These are phyloP conservation scores for Agapornis canus DNA, from an alignment of 2,797 vertebrate genomes.

Conservation along the genomic window DNA sequence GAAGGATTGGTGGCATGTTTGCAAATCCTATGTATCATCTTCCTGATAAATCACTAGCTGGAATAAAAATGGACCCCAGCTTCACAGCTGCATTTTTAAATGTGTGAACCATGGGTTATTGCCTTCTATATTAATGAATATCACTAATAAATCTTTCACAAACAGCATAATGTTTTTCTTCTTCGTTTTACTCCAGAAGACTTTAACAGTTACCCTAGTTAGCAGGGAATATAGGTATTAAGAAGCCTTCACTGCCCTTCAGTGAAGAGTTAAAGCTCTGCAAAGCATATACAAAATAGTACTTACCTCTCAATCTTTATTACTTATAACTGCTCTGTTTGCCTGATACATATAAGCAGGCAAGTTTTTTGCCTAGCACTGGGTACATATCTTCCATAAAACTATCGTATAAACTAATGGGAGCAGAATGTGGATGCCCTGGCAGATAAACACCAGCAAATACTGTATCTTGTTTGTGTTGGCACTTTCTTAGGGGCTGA, in stretches of 20 bases:
- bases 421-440: background rate
- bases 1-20: background rate
- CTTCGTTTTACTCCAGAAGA: background rate
- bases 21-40: background rate
- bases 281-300: background rate
- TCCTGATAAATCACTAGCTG: background rate
- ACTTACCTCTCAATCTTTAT: background rate
- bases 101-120: background rate
- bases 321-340: background rate
- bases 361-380: background rate
- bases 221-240: background rate
- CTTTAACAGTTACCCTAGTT: background rate
- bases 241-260: background rate
- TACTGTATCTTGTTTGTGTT: background rate
- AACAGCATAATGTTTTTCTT: background rate
- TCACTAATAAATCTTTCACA: background rate
- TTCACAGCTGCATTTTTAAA: background rate
- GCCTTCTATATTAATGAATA: background rate
- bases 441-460: background rate
- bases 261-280: background rate
- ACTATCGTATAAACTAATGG: background rate
- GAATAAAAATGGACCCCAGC: background rate
- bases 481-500: background rate
- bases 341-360: background rate
- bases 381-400: background rate